A percentile compares a stretch with the other conserved stretches of the same genome.
Evolutionary conservation across 2,113 vertebrate species (phyloP).

Genomic region (Peucedramus taeniatus): DNA sequence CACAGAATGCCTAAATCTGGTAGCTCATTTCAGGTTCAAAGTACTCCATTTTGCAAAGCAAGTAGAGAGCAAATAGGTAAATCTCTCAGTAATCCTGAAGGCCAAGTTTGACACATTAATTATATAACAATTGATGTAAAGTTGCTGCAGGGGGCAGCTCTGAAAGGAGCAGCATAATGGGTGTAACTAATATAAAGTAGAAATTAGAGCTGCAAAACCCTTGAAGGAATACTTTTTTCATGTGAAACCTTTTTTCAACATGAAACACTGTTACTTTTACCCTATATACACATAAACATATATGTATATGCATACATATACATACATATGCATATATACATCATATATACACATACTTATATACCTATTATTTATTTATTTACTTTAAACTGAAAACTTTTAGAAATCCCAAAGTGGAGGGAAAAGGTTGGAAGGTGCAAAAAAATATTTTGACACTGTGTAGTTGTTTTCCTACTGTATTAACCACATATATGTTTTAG

Average conservation of each 20-base stretch:
- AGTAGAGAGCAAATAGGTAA: background rate
- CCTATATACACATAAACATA: background rate
- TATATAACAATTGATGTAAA: background rate
- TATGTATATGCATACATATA: too few relatives aligned
- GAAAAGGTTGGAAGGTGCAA: background rate
- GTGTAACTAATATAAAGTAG: background rate
- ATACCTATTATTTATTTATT: background rate
- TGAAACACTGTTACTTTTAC: background rate
- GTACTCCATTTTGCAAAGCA: background rate
- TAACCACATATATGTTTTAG: background rate
- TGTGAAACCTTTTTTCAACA: background rate
- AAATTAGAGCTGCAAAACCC: background rate
- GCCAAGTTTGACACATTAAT: background rate
- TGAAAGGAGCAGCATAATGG: background rate
- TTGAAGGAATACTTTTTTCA: background rate
- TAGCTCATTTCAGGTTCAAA: background rate
- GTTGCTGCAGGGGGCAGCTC: background rate
- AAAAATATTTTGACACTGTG: accelerated
- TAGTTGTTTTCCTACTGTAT: background rate
- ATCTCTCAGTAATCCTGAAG: background rate
- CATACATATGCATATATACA: accelerated
- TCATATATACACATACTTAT: background rate
- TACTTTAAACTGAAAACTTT: background rate
- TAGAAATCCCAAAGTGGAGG: background rate
- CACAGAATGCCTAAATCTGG: background rate